These are phyloP conservation scores for Aix galericulata DNA, from an alignment of 2,113 vertebrate genomes.

Conservation along the genomic window DNA sequence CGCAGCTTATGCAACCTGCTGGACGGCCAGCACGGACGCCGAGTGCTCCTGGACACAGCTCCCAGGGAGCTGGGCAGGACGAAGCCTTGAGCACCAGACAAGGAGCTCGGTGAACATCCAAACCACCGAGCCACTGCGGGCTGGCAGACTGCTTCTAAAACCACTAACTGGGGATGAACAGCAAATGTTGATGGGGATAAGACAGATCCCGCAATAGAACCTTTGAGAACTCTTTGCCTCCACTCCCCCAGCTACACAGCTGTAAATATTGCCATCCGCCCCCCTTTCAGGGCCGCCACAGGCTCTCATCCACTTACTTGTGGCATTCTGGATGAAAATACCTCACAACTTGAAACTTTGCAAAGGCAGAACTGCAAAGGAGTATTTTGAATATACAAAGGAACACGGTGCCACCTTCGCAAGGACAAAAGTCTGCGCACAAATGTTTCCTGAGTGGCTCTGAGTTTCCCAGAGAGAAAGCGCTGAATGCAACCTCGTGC, in stretches of 20 bases:
- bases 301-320: not conserved
- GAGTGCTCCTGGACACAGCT: not conserved
- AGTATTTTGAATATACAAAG: not conserved
- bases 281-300: not conserved
- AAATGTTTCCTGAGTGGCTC: not conserved
- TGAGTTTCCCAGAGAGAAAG: not conserved
- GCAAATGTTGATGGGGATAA: not conserved
- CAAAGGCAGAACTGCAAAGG: not conserved
- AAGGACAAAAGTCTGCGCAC: not conserved
- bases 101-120: not conserved
- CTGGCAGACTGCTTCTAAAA: not conserved
- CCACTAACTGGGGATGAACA: not conserved
- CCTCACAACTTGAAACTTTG: not conserved
- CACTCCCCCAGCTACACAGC: not conserved
- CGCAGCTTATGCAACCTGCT: slow-evolving; percentile 28
- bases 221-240: not conserved
- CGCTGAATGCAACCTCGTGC: not conserved
- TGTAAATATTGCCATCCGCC: fast-evolving
- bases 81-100: not conserved
- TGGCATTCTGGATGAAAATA: not conserved
- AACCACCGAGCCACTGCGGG: not conserved
- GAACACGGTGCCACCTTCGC: not conserved
- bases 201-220: not conserved
- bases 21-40: not conserved
- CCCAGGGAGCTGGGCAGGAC: not conserved